A percentile compares a stretch with the other conserved stretches of the same genome.
Evolutionary conservation across 2,888 invertebrate genomes (phyloP).

Genomic region (Phlogophora meticulosa): DNA sequence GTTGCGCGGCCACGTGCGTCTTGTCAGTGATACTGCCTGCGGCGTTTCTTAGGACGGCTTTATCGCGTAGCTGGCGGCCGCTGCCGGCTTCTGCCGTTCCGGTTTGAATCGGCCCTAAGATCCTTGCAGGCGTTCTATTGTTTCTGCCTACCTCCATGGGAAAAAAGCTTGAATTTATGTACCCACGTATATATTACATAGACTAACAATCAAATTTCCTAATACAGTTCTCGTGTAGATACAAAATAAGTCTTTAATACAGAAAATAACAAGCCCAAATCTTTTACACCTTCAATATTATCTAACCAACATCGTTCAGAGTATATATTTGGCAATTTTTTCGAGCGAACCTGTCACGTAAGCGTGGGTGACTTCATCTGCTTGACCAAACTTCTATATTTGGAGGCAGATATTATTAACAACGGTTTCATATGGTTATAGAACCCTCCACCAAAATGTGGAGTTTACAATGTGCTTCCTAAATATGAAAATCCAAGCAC

Average conservation of each 20-base stretch:
- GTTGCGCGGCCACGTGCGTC: no score
- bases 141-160: no score
- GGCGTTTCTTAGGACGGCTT: no score
- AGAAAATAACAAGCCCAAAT: conserved; percentile 11
- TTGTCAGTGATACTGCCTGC: no score
- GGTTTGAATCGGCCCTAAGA: no score
- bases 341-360: conserved; percentile 39
- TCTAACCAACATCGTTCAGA: conserved; percentile 13
- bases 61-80: no score
- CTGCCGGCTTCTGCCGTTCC: no score
- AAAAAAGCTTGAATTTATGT: no score
- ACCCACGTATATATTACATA: no score
- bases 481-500: conserved; percentile 6
- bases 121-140: no score
- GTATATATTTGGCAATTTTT: conserved; percentile 49
- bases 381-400: conserved; percentile 53
- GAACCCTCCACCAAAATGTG: neutral
- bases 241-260: neutral
- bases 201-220: no score
- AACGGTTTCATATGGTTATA: conserved; percentile 17
- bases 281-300: conserved; percentile 6
- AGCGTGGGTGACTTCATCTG: conserved; percentile 24
- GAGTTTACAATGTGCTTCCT: conserved; percentile 21
- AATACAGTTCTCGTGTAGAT: no score
- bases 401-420: conserved; percentile 44